Percentiles rank a stretch among this genome's conserved stretches.
These are phyloP conservation scores for Orchestia grillus DNA, from an alignment of 1,140 invertebrate species.

Conservation along the genomic window DNA sequence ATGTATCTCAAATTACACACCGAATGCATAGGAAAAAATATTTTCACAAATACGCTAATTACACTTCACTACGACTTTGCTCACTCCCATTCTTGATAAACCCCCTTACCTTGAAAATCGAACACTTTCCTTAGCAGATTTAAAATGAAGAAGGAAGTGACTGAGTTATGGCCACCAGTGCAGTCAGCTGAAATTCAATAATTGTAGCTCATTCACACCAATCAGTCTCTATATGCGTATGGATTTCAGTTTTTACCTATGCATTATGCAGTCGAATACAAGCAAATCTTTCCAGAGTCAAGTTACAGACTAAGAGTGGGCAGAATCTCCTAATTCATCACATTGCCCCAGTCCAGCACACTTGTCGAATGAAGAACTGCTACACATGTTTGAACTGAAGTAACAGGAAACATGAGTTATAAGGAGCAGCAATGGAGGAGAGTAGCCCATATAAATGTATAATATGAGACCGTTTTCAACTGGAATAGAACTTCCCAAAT, in stretches of 20 bases:
- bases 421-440: background rate
- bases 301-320: background rate
- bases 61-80: background rate
- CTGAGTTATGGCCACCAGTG: background rate
- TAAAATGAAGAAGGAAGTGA: too few relatives aligned
- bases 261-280: background rate
- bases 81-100: background rate
- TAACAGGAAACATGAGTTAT: background rate
- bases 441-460: background rate
- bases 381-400: too few relatives aligned
- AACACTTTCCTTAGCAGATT: too few relatives aligned
- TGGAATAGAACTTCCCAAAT: background rate
- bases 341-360: background rate
- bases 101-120: background rate
- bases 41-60: too few relatives aligned
- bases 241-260: background rate
- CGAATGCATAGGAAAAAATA: background rate
- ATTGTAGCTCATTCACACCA: background rate
- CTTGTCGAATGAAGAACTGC: too few relatives aligned
- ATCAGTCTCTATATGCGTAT: background rate
- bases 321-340: background rate
- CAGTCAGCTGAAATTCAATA: background rate
- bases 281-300: background rate
- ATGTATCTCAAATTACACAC: background rate
- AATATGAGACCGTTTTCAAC: background rate